A percentile compares a stretch with the other conserved stretches of the same genome.
These are phyloP conservation scores for Epsilonema sp. DNA, from an alignment of 2,888 invertebrate species.

Conservation along the genomic window DNA sequence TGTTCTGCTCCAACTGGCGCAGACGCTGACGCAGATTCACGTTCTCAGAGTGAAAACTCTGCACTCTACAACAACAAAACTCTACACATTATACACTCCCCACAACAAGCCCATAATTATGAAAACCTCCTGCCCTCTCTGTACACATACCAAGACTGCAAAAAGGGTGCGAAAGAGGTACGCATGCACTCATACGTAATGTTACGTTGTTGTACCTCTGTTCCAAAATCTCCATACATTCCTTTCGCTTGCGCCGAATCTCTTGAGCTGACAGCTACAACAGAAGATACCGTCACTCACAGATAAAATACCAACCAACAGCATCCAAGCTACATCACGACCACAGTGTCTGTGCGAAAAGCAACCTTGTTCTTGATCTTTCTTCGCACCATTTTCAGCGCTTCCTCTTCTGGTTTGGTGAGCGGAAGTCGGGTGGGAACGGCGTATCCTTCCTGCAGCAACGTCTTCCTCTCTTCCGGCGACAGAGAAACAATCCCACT, in stretches of 20 bases:
- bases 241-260: constrained; percentile 93
- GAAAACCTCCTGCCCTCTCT: too few relatives aligned
- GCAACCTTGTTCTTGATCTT: constrained; percentile 99
- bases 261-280: constrained; percentile 91
- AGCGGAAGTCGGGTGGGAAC: constrained; percentile 80
- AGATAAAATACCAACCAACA: too few relatives aligned
- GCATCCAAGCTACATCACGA: too few relatives aligned
- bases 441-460: constrained; percentile 73
- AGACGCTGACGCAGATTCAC: constrained; percentile 30
- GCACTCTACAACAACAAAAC: constrained; percentile 19
- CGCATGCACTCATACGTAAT: too few relatives aligned
- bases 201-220: too few relatives aligned
- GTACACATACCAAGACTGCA: constrained; percentile 65
- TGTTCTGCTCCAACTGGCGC: constrained; percentile 30
- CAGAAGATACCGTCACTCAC: too few relatives aligned
- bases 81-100: too few relatives aligned
- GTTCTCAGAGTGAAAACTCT: constrained; percentile 30
- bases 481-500: constrained; percentile 53
- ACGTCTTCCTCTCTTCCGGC: constrained; percentile 89
- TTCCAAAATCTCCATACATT: too few relatives aligned
- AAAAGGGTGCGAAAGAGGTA: constrained; percentile 92
- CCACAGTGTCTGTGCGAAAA: too few relatives aligned
- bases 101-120: too few relatives aligned
- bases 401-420: constrained; percentile 90
- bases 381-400: constrained; percentile 84